Conservation (phyloP, 2,113 vertebrate species). For the Rhodinocichla rosea region DNA sequence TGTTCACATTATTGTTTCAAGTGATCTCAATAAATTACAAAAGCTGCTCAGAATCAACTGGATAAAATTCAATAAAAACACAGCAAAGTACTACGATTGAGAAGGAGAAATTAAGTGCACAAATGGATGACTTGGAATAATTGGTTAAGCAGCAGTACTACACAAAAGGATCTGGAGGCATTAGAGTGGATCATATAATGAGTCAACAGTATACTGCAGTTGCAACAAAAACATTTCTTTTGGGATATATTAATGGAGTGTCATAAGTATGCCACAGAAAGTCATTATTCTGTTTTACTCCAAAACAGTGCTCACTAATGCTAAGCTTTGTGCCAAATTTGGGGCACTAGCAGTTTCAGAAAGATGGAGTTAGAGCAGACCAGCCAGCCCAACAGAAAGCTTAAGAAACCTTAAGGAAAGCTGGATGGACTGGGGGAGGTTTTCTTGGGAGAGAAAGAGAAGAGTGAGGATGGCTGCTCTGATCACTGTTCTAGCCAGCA, state of each 20-base stretch:
- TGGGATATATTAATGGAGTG: neutral
- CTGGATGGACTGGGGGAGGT: neutral
- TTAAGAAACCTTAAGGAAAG: neutral
- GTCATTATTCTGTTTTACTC: neutral
- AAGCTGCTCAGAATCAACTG: constrained; percentile 36
- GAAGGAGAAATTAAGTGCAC: neutral
- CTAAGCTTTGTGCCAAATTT: neutral
- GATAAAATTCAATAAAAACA: constrained; percentile 47
- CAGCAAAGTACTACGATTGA: neutral
- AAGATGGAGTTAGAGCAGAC: neutral
- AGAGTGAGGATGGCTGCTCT: neutral
- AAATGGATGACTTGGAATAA: neutral
- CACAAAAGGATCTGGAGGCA: constrained; percentile 15
- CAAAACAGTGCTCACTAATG: neutral
- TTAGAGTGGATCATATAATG: constrained; percentile 8
- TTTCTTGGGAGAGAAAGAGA: neutral
- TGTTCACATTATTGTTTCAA: neutral
- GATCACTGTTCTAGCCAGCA: neutral
- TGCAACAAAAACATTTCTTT: constrained; percentile 17
- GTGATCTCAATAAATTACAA: constrained; percentile 48
- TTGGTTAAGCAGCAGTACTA: neutral
- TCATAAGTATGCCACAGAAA: neutral
- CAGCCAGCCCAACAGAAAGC: neutral
- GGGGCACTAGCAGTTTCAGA: neutral
- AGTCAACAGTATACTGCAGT: neutral